Evolutionary conservation across 2,113 vertebrate species (phyloP).

Genomic region (Furnarius figulus): DNA sequence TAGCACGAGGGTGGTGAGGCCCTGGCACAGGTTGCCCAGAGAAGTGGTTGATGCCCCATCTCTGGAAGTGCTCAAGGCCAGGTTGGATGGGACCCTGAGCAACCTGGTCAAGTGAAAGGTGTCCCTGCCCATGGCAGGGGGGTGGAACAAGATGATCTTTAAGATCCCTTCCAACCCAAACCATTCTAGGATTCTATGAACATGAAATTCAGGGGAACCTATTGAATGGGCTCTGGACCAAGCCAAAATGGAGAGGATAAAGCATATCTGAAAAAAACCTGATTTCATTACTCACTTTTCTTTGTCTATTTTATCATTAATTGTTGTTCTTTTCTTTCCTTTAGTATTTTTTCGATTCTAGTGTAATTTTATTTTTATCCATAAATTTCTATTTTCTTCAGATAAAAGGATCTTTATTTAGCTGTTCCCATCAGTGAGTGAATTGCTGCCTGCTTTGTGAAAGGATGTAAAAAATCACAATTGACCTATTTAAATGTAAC

Average conservation of each 20-base stretch:
- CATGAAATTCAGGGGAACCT: neutral
- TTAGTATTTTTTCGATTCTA: neutral
- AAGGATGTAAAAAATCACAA: neutral
- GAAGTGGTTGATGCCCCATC: neutral
- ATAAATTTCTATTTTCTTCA: neutral
- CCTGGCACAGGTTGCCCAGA: fast-evolving
- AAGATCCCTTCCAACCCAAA: neutral
- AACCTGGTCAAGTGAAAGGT: neutral
- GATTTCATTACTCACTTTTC: neutral
- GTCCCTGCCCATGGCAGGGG: neutral
- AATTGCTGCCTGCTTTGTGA: neutral
- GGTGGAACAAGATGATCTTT: neutral
- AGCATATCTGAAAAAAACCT: neutral
- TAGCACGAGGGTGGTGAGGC: neutral
- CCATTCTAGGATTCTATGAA: neutral
- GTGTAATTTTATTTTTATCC: neutral
- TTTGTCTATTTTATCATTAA: neutral
- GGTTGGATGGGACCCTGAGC: neutral
- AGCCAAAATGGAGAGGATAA: neutral
- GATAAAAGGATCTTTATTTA: neutral
- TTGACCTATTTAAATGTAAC: neutral
- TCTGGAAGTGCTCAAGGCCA: neutral
- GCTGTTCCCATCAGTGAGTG: neutral
- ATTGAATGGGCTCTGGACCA: neutral
- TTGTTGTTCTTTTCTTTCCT: neutral